A percentile compares a stretch with the other conserved stretches of the same genome.
Evolutionary conservation across 1,140 invertebrate genomes (phyloP).

Genomic region (Drosophila santomea): DNA sequence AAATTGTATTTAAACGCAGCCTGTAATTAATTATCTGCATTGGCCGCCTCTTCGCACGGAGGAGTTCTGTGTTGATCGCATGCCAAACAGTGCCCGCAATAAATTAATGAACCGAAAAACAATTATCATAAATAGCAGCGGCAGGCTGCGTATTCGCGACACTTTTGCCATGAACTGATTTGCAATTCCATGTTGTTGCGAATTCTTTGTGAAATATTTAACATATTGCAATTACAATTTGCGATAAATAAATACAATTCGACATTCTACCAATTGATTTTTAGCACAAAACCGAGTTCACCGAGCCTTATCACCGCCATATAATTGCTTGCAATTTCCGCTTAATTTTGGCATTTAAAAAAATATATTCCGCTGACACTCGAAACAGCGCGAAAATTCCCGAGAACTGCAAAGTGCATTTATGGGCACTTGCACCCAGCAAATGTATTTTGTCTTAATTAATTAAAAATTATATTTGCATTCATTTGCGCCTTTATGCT

Average conservation of each 20-base stretch:
- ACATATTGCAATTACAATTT: slow-evolving; percentile 37
- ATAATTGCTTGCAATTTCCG: slow-evolving; percentile 57
- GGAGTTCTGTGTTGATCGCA: slow-evolving; percentile 47
- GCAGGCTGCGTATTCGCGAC: slow-evolving; percentile 48
- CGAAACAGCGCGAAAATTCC: slow-evolving; percentile 42
- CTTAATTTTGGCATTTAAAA: slow-evolving; percentile 64
- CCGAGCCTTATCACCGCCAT: no score
- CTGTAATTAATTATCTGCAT: slow-evolving; percentile 75
- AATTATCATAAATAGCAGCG: slow-evolving; percentile 72
- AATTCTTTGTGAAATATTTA: slow-evolving; percentile 39
- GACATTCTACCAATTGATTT: slow-evolving; percentile 22
- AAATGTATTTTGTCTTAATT: slow-evolving; percentile 27
- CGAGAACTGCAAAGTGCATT: slow-evolving; percentile 37
- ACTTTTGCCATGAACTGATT: slow-evolving; percentile 69
- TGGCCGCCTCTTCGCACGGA: not conserved
- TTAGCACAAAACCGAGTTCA: slow-evolving; percentile 10
- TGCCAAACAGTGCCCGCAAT: slow-evolving; percentile 64
- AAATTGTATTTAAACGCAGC: slow-evolving; percentile 65
- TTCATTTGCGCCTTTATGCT: slow-evolving; percentile 18
- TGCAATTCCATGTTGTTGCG: slow-evolving; percentile 37
- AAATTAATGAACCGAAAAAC: slow-evolving; percentile 76
- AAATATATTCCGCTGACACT: slow-evolving; percentile 61
- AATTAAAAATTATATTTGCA: slow-evolving; percentile 45
- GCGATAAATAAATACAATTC: slow-evolving; percentile 30
- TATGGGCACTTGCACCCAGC: slow-evolving; percentile 9